Conservation (phyloP, 2,888 invertebrate species). For the Mesopsocus fuscifrons region DNA sequence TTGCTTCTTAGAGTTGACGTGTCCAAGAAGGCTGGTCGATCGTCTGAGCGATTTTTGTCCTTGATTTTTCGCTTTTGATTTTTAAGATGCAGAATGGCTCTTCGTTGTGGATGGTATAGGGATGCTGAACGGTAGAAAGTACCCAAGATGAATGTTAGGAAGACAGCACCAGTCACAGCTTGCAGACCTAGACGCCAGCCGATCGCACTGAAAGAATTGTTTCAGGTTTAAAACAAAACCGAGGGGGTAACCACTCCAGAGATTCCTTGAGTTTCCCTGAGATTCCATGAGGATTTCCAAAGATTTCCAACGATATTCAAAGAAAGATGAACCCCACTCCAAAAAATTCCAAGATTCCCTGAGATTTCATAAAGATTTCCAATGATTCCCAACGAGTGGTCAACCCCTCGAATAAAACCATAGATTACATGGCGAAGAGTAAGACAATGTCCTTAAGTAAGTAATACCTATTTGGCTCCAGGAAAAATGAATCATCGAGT, state of each 20-base stretch:
- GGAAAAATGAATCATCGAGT: not conserved
- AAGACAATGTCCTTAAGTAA: not conserved
- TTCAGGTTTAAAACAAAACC: too few species aligned
- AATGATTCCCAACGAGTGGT: too few species aligned
- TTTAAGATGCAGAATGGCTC: slow-evolving; percentile 74
- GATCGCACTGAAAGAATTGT: slow-evolving; percentile 17
- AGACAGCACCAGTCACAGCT: slow-evolving; percentile 63
- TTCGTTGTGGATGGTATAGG: slow-evolving; percentile 67
- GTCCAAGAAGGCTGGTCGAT: slow-evolving; percentile 70
- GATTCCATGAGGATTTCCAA: too few species aligned
- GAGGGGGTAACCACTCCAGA: too few species aligned
- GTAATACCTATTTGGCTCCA: not conserved
- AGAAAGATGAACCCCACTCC: too few species aligned
- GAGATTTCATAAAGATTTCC: too few species aligned
- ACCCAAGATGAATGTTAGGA: slow-evolving; percentile 65
- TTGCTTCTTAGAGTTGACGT: slow-evolving; percentile 68
- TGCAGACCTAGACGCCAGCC: slow-evolving; percentile 64
- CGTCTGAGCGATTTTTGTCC: slow-evolving; percentile 44
- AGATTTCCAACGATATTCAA: too few species aligned
- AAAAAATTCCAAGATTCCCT: too few species aligned
- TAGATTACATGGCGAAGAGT: not conserved
- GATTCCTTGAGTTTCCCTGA: too few species aligned
- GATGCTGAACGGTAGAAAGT: slow-evolving; percentile 78
- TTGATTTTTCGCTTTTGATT: slow-evolving; percentile 72
- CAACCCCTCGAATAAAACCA: too few species aligned